Conservation (phyloP, 2,888 invertebrate species). For the Busseola fusca region DNA sequence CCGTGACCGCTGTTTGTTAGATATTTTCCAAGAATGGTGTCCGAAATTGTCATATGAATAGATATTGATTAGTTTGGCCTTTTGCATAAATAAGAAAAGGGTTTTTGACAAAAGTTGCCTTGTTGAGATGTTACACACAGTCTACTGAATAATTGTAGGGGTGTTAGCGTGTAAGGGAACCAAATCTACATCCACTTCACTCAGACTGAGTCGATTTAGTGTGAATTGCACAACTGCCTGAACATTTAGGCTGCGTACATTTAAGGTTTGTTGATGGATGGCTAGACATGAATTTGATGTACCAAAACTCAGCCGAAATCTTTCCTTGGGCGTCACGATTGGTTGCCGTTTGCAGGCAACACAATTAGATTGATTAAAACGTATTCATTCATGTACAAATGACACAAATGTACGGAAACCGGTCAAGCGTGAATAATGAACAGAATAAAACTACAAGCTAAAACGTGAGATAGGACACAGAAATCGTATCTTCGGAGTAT, state of each 20-base stretch:
- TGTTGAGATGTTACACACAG: neutral
- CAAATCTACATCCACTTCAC: neutral
- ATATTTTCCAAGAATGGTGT: conserved; percentile 1
- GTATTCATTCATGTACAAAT: conserved; percentile 17
- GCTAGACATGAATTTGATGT: neutral
- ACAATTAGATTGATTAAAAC: conserved; percentile 23
- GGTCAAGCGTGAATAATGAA: conserved; percentile 24
- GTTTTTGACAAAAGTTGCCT: neutral
- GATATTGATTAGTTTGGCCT: neutral
- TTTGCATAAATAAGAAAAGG: neutral
- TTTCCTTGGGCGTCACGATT: neutral
- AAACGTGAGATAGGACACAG: neutral
- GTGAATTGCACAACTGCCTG: neutral
- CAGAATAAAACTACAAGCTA: too few relatives aligned
- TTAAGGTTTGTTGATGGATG: neutral
- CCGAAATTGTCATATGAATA: neutral
- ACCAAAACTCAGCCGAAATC: neutral
- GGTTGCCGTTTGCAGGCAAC: neutral
- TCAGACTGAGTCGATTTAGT: neutral
- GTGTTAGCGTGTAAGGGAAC: neutral
- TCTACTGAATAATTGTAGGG: neutral
- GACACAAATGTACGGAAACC: conserved; percentile 29
- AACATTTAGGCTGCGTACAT: neutral
- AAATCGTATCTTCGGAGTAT: neutral
- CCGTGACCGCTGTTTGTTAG: neutral